Evolutionary conservation across 2,888 invertebrate genomes (phyloP).

Genomic region (Ommatoiulus sabulosus): DNA sequence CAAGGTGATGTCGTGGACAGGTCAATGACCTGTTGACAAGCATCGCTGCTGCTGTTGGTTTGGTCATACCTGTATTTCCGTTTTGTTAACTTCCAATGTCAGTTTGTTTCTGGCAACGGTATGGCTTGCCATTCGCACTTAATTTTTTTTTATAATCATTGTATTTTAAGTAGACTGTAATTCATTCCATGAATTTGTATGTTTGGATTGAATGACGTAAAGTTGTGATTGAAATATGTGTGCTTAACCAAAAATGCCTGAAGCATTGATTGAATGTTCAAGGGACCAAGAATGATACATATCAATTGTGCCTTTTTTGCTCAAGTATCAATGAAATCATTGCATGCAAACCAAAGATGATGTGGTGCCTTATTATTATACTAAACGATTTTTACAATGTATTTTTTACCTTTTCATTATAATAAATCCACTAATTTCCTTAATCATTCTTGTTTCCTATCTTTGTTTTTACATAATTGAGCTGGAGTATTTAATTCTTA

Average conservation of each 20-base stretch:
- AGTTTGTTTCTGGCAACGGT: neutral
- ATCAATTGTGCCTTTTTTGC: neutral
- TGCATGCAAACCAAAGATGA: neutral
- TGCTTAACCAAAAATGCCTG: neutral
- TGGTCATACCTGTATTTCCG: neutral
- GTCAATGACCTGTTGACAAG: too few relatives aligned
- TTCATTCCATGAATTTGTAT: neutral
- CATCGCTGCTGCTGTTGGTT: neutral
- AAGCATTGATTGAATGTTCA: neutral
- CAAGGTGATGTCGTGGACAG: too few relatives aligned
- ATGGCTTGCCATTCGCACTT: neutral
- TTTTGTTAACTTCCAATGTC: too few relatives aligned
- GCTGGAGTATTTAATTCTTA: too few relatives aligned
- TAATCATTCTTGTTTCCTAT: neutral
- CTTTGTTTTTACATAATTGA: too few relatives aligned
- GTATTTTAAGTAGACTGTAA: neutral
- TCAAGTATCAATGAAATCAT: neutral
- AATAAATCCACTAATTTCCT: neutral
- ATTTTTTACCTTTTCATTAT: neutral
- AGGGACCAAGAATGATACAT: neutral
- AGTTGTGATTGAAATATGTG: neutral
- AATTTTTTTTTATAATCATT: too few relatives aligned
- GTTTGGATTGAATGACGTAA: neutral
- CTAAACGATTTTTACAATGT: neutral
- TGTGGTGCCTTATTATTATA: neutral